Evolutionary conservation across 2,113 vertebrate species (phyloP).

Genomic region (Cochlearius cochlearius): DNA sequence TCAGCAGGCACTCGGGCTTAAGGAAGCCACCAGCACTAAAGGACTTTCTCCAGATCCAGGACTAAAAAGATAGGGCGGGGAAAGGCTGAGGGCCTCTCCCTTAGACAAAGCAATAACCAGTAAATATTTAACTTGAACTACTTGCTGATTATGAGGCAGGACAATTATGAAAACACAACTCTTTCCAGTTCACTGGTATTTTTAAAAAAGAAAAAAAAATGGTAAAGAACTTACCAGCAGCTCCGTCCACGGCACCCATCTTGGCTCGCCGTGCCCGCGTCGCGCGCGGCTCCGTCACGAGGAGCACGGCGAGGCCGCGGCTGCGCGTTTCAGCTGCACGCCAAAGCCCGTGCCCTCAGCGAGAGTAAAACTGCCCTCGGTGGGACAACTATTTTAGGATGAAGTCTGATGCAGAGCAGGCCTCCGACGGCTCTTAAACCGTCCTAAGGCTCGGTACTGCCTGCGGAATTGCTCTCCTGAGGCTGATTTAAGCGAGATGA

Average conservation of each 20-base stretch:
- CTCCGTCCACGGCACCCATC: background rate
- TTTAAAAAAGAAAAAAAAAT: no score
- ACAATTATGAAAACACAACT: background rate
- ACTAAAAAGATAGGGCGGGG: background rate
- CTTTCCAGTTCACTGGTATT: background rate
- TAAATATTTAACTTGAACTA: conserved; percentile 12
- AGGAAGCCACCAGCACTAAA: background rate
- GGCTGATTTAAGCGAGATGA: background rate
- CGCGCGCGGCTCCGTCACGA: background rate
- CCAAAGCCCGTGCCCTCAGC: background rate
- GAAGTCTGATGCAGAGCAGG: background rate
- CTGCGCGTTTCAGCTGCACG: background rate
- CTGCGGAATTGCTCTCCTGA: background rate
- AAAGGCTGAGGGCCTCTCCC: background rate
- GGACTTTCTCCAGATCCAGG: background rate
- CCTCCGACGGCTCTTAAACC: background rate
- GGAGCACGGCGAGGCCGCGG: background rate
- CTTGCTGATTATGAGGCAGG: background rate
- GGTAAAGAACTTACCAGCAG: background rate
- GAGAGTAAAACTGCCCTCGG: accelerated
- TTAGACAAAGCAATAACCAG: background rate
- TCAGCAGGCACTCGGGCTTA: conserved; percentile 76
- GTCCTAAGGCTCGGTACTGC: background rate
- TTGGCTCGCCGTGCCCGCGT: accelerated
- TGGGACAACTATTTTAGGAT: accelerated